phyloP scores from a whole-genome alignment of 2,113 vertebrate species.

The Odobenus rosmarus region DNA sequence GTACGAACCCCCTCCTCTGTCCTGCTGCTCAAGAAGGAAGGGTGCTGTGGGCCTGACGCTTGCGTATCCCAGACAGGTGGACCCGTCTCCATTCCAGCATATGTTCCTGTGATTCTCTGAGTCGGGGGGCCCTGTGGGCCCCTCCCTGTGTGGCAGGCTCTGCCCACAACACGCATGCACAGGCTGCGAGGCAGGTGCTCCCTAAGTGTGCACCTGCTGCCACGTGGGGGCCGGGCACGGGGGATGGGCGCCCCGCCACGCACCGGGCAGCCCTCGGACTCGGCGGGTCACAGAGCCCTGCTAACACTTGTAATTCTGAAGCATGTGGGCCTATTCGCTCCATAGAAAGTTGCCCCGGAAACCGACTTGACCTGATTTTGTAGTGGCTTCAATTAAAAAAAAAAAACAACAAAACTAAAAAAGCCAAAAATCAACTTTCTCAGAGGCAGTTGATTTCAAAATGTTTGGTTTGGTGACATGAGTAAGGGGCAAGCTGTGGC shows the following conservation, averaged over 20 bases:
- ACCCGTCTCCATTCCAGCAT: not conserved
- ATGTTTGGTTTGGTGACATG: not conserved
- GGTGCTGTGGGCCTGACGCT: accelerated
- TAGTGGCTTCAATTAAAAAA: not conserved
- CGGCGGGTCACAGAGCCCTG: no score
- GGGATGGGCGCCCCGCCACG: accelerated
- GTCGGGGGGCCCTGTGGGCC: not conserved
- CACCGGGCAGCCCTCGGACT: accelerated
- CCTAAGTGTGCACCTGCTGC: not conserved
- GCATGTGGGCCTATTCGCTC: not conserved
- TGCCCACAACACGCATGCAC: accelerated
- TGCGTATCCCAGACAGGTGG: accelerated
- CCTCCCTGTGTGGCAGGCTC: not conserved
- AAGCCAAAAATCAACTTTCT: no score
- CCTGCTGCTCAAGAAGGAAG: not conserved
- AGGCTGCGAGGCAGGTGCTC: not conserved
- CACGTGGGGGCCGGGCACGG: accelerated
- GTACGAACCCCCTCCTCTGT: not conserved
- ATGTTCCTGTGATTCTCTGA: not conserved
- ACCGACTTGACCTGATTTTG: not conserved
- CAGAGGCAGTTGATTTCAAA: not conserved
- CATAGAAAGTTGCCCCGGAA: not conserved
- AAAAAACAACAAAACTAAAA: not conserved
- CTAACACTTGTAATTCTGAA: not conserved
- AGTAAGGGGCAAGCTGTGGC: not conserved